Conservation (phyloP, 2,797 vertebrate genomes). For the Phoxinus dragarum region DNA sequence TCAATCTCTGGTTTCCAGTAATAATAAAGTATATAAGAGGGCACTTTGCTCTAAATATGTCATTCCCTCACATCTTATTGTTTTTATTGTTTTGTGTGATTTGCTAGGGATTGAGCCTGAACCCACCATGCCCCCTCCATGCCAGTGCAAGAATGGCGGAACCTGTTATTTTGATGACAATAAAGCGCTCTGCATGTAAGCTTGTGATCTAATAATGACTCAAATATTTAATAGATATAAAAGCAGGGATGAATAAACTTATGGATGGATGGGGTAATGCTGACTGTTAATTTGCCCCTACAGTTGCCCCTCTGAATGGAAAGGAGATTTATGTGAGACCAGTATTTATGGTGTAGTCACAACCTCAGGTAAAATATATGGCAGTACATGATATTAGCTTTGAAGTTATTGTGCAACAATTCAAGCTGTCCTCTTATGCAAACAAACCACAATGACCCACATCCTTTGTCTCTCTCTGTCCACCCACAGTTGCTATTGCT, state of each 20-base stretch:
- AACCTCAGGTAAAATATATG: conserved; percentile 66
- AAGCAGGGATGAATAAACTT: not conserved
- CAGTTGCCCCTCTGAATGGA: conserved; percentile 75
- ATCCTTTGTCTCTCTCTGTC: not conserved
- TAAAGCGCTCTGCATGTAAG: conserved; percentile 76
- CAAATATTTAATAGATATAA: not conserved
- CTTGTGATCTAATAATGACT: conserved; percentile 2
- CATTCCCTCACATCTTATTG: conserved; percentile 58
- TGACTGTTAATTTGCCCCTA: not conserved
- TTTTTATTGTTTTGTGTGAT: conserved; percentile 7
- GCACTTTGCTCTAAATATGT: not conserved
- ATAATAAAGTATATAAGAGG: not conserved
- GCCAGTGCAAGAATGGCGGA: conserved; percentile 96
- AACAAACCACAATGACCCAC: not conserved
- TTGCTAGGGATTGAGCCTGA: conserved; percentile 84
- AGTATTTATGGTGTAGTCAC: conserved; percentile 47
- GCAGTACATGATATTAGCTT: not conserved
- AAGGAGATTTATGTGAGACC: conserved; percentile 72
- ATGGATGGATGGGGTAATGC: conserved; percentile 10
- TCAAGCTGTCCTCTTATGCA: not conserved
- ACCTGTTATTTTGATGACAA: conserved; percentile 92
- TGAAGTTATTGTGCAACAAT: not conserved
- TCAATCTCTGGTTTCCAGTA: not conserved
- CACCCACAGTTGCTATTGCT: conserved; percentile 73
- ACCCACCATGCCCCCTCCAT: conserved; percentile 90